Evolutionary conservation across 2,113 vertebrate species (phyloP).

Genomic region (Mastomys coucha): DNA sequence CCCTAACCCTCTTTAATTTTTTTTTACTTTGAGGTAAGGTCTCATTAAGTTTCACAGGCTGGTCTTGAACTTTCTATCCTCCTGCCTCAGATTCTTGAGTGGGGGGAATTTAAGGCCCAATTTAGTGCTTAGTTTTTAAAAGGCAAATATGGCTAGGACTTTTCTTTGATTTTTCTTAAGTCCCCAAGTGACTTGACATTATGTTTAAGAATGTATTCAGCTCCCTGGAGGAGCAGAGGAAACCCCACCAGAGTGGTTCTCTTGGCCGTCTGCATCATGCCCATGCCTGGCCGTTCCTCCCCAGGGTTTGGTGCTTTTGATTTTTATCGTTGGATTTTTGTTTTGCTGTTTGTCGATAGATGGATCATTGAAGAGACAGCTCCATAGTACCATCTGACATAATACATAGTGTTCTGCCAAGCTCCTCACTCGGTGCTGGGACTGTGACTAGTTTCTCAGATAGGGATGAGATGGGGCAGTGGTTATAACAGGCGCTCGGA

Average conservation of each 20-base stretch:
- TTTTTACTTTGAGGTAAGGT: background rate
- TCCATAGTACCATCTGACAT: background rate
- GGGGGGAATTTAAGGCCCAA: background rate
- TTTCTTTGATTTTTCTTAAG: background rate
- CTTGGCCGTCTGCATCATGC: background rate
- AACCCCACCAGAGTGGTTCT: background rate
- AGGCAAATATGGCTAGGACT: background rate
- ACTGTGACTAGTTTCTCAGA: background rate
- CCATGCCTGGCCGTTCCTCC: background rate
- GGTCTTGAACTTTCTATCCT: background rate
- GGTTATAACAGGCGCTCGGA: background rate
- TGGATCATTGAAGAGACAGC: background rate
- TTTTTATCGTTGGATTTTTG: background rate
- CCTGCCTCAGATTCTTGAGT: background rate
- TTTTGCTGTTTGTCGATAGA: background rate
- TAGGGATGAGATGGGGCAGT: background rate
- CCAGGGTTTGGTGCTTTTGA: too few relatives aligned
- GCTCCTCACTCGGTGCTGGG: background rate
- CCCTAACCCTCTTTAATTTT: background rate
- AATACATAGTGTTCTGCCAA: background rate
- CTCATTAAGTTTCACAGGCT: background rate
- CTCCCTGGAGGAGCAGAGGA: background rate
- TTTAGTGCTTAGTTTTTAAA: background rate
- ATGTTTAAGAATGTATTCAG: too few relatives aligned
- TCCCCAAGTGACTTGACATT: background rate